phyloP scores from a whole-genome alignment of 1,140 invertebrate genomes.

The Rhysida immarginata region DNA sequence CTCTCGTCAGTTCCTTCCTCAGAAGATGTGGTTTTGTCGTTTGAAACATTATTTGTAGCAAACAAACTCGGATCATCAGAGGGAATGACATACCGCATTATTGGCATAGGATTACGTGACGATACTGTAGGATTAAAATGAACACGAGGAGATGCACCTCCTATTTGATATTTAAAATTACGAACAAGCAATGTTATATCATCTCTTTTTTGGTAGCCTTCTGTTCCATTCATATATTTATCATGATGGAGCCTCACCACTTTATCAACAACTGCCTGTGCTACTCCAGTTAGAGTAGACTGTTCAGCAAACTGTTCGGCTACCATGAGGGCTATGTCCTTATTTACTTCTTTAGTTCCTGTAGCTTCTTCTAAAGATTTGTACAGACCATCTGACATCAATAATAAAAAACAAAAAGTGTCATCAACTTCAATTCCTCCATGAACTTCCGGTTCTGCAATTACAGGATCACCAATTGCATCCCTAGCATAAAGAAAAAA shows the following conservation, averaged over 20 bases:
- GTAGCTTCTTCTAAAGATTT: constrained; percentile 67
- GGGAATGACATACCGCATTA: constrained; percentile 15
- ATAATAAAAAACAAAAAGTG: constrained; percentile 50
- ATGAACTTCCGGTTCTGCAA: constrained; percentile 65
- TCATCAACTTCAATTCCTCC: constrained; percentile 62
- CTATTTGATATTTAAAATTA: constrained; percentile 68
- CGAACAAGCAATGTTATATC: constrained; percentile 71
- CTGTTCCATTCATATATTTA: constrained; percentile 33
- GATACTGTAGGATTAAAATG: not conserved
- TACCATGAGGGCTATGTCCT: constrained; percentile 58
- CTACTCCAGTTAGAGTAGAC: constrained; percentile 60
- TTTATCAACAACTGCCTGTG: constrained; percentile 73
- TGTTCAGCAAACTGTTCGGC: constrained; percentile 66
- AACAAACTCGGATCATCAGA: constrained; percentile 14
- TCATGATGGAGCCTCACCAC: constrained; percentile 69
- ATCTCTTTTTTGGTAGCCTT: constrained; percentile 40
- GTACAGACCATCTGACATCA: constrained; percentile 72
- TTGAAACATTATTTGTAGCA: too few species aligned
- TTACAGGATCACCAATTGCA: constrained; percentile 58
- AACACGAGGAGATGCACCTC: constrained; percentile 34
- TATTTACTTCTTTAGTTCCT: constrained; percentile 59
- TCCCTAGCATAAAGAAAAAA: too few species aligned
- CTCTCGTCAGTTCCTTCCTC: not conserved
- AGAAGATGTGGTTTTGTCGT: not conserved
- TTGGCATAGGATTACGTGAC: constrained; percentile 14